A percentile compares a stretch with the other conserved stretches of the same genome.
Conservation (phyloP, 1,140 invertebrate species). For the Gonioctena quinquepunctata region DNA sequence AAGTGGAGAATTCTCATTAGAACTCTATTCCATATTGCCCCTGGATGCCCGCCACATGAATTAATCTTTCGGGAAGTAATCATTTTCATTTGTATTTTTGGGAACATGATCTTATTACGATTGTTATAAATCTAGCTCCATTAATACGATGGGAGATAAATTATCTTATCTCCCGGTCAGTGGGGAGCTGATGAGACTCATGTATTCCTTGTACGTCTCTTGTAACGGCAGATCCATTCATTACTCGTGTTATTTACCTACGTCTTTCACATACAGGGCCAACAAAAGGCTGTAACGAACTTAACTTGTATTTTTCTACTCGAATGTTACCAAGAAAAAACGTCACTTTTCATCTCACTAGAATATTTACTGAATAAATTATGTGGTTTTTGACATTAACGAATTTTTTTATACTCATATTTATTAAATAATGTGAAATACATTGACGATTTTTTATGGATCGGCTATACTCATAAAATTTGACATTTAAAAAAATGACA, state of each 20-base stretch:
- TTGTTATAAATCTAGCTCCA: conserved; percentile 18
- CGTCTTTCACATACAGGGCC: neutral
- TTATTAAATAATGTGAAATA: too few relatives aligned
- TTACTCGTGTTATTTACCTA: conserved; percentile 9
- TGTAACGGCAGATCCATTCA: conserved; percentile 9
- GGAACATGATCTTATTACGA: conserved; percentile 11
- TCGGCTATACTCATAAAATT: too few relatives aligned
- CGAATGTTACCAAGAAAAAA: too few relatives aligned
- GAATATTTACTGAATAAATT: too few relatives aligned
- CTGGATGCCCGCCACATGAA: neutral
- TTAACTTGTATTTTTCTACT: too few relatives aligned
- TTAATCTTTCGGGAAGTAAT: neutral
- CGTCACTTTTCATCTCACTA: too few relatives aligned
- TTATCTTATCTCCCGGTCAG: conserved; percentile 18
- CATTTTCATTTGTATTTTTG: conserved; percentile 10
- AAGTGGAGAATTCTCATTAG: conserved; percentile 1
- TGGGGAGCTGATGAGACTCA: conserved; percentile 14
- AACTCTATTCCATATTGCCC: neutral
- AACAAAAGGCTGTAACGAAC: too few relatives aligned
- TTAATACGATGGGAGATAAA: conserved; percentile 20
- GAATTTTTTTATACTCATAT: too few relatives aligned
- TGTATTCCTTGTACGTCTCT: neutral
- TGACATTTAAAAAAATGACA: too few relatives aligned
- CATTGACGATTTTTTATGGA: too few relatives aligned
- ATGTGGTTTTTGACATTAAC: too few relatives aligned